Evolutionary conservation across 2,113 vertebrate genomes (phyloP), one percentile per base, ranked within the genome.

Genomic region (Corythaeola cristata): DNA sequence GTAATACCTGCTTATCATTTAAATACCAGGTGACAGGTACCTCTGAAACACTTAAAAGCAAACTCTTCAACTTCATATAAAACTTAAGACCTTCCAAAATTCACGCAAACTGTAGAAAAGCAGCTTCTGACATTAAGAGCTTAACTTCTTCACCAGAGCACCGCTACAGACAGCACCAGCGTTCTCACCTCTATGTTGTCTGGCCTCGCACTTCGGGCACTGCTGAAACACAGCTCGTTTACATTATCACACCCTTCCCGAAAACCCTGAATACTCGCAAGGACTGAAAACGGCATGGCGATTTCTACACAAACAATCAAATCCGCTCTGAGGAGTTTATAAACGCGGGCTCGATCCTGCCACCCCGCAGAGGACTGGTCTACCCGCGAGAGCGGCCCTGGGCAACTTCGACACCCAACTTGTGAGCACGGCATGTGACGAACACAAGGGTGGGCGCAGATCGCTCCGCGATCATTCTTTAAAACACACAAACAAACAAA

Each of bases 181-280:
- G 35, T 7, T 50, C 81, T n/a, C 41, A 63, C 56, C 69, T 47
- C 3, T 21, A n/a, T 49, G 26, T 28, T 39, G 11, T 4, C 53
- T 44, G 49, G 47, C 37, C 19, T 35, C 4, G n/a, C 44, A 63
- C 63, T 8, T 13, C 66, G 5, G 72, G 26, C 39, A 9, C 49
- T 22, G 67, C 73, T 64, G 66, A 35, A 64, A n/a, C 2, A n/a
- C 4, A 19, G 58, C 86, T 73, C 39, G 0, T 24, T 23, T 11
- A 2, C 15, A 3, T 39, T 11, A 44, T 2, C 66, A 2, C 79
- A 58, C 26, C 86, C 47, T n/a, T 75, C 55, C 55, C 37, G 2
- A 53, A 75, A 45, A 26, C 6, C 44, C 24, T 5, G 11, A 11
- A 9, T 0, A 10, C 53, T 58, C 23, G 5, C 0, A 1, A 39